These are phyloP conservation scores for Aricia agestis DNA, from an alignment of 1,140 invertebrate species.

Conservation along the genomic window DNA sequence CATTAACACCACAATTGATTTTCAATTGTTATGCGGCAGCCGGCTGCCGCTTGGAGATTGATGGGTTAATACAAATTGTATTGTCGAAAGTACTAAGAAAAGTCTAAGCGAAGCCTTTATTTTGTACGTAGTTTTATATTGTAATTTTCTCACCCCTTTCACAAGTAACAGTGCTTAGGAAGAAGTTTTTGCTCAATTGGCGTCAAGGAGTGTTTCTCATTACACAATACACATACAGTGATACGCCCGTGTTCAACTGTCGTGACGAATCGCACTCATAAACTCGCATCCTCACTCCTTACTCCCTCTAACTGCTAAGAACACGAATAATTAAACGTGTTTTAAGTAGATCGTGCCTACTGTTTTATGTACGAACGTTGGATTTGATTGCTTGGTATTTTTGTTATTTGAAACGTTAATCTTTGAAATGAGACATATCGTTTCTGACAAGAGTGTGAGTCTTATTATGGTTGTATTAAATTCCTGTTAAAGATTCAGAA, in stretches of 20 bases:
- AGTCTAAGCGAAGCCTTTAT: background rate
- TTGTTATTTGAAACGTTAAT: background rate
- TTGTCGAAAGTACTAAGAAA: no score
- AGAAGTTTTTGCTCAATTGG: constrained; percentile 15
- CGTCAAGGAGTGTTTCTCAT: constrained; percentile 42
- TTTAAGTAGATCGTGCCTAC: constrained; percentile 26
- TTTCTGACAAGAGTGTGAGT: no score
- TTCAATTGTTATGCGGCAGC: no score
- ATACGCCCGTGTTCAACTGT: constrained; percentile 58
- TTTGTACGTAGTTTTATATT: background rate
- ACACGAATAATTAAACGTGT: constrained; percentile 44
- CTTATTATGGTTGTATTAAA: no score
- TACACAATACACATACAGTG: constrained; percentile 44
- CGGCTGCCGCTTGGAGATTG: no score
- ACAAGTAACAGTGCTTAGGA: background rate
- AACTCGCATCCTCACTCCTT: constrained; percentile 51
- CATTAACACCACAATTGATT: no score
- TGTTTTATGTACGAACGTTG: constrained; percentile 10
- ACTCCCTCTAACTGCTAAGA: constrained; percentile 37
- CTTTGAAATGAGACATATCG: background rate
- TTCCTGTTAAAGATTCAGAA: no score
- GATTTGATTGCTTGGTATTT: constrained; percentile 5
- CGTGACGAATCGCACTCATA: constrained; percentile 69
- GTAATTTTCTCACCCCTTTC: background rate
- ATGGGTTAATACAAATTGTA: no score